Conservation (phyloP, 2,888 invertebrate genomes). For the Marronus borbonicus region DNA sequence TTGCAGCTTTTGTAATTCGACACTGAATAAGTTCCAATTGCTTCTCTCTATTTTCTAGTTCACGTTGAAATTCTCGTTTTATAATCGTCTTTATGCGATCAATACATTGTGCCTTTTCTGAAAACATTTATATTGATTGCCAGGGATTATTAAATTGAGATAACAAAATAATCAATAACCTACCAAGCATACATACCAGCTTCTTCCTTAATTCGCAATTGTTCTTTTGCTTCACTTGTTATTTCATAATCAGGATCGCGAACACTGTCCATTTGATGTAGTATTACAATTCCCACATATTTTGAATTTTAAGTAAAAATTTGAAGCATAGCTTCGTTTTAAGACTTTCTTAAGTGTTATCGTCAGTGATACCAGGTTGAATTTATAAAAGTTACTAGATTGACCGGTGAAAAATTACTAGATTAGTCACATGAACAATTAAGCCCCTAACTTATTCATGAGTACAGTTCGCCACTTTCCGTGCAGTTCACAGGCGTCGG, state of each 20-base stretch:
- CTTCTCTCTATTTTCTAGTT: slow-evolving; percentile 79
- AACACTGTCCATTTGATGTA: slow-evolving; percentile 36
- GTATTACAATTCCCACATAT: not conserved
- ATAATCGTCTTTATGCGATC: slow-evolving; percentile 79
- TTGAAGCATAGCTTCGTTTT: not conserved
- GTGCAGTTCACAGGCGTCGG: too few relatives aligned
- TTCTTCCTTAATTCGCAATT: slow-evolving; percentile 61
- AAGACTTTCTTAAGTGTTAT: not conserved
- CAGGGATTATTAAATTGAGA: not conserved
- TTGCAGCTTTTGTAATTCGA: slow-evolving; percentile 74
- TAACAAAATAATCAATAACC: slow-evolving; percentile 13
- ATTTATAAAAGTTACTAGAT: too few relatives aligned
- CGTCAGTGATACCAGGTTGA: not conserved
- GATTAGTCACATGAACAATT: too few relatives aligned
- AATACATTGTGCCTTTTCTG: slow-evolving; percentile 72
- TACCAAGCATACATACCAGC: slow-evolving; percentile 59
- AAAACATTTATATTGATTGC: not conserved
- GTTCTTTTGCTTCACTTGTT: slow-evolving; percentile 61
- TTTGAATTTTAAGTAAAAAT: not conserved
- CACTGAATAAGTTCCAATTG: slow-evolving; percentile 82
- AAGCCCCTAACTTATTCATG: too few relatives aligned
- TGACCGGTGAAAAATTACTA: too few relatives aligned
- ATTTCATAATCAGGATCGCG: slow-evolving; percentile 65
- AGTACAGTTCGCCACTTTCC: too few relatives aligned
- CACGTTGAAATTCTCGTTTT: slow-evolving; percentile 80